These are phyloP conservation scores for Poecilia wingei DNA, from an alignment of 2,797 vertebrate genomes.

Conservation along the genomic window DNA sequence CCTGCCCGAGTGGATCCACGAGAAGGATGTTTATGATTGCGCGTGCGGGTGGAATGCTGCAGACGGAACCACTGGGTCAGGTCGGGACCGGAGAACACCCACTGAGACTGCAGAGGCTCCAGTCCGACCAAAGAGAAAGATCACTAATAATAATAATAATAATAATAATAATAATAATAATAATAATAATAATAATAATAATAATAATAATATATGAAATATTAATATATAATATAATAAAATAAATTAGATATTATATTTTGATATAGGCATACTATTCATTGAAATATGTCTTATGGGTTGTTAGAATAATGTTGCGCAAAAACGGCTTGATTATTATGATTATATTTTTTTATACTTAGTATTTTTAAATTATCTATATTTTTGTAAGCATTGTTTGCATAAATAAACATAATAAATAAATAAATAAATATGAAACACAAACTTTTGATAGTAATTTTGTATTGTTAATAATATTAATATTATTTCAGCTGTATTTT, in stretches of 20 bases:
- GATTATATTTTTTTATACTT: background rate
- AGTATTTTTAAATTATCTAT: background rate
- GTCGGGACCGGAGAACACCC: slow-evolving; percentile 56
- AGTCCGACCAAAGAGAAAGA: background rate
- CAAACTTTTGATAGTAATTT: background rate
- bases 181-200: background rate
- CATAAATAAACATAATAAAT: background rate
- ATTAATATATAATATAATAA: background rate
- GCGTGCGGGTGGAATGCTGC: slow-evolving; percentile 79
- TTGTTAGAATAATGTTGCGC: background rate
- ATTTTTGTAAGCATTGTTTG: background rate
- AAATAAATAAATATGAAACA: background rate
- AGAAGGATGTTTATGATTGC: slow-evolving; percentile 82
- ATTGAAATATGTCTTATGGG: background rate
- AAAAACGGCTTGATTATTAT: background rate
- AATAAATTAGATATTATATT: background rate
- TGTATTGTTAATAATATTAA: background rate
- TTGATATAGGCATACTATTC: background rate
- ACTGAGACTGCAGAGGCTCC: slow-evolving; percentile 10
- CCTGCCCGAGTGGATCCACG: slow-evolving; percentile 72
- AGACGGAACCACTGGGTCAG: slow-evolving; percentile 80
- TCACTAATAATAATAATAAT: background rate
- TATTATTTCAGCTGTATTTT: background rate
- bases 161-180: background rate
- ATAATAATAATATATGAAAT: background rate